phyloP scores from a whole-genome alignment of 1,140 invertebrate genomes.

The Parapsyche elsis region DNA sequence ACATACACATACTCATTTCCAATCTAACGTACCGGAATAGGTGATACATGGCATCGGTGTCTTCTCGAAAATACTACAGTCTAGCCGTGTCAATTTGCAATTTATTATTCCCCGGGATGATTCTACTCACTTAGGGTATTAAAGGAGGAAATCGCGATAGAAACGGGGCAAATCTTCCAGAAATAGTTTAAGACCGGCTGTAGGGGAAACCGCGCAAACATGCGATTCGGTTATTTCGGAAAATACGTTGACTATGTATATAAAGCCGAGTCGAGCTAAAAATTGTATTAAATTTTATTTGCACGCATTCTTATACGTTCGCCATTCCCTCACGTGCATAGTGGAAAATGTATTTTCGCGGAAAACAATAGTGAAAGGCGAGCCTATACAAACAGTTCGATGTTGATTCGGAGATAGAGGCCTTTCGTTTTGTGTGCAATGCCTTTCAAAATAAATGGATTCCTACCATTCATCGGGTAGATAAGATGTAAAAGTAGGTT shows the following conservation, averaged over 20 bases:
- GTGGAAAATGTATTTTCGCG: neutral
- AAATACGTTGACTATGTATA: too few species aligned
- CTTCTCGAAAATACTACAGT: too few species aligned
- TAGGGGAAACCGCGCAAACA: neutral
- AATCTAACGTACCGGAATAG: too few species aligned
- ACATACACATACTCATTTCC: too few species aligned
- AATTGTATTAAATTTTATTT: neutral
- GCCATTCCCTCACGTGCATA: too few species aligned
- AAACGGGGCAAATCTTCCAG: conserved; percentile 26
- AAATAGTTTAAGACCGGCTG: conserved; percentile 1
- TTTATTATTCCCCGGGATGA: neutral
- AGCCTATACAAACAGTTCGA: conserved; percentile 12
- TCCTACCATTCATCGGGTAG: neutral
- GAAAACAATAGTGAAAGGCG: conserved; percentile 17
- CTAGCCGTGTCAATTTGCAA: neutral
- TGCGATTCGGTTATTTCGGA: neutral
- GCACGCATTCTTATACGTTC: neutral
- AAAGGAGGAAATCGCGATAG: conserved; percentile 15
- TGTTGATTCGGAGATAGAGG: neutral
- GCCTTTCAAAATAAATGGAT: conserved; percentile 1
- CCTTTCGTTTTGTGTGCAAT: conserved; percentile 3
- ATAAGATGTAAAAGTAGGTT: conserved; percentile 24
- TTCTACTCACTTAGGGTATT: conserved; percentile 13
- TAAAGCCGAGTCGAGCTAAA: too few species aligned
- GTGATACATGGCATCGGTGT: too few species aligned